Base-by-base conservation (phyloP, 1,140 invertebrate species). In the Psilanteris sp. region DNA sequence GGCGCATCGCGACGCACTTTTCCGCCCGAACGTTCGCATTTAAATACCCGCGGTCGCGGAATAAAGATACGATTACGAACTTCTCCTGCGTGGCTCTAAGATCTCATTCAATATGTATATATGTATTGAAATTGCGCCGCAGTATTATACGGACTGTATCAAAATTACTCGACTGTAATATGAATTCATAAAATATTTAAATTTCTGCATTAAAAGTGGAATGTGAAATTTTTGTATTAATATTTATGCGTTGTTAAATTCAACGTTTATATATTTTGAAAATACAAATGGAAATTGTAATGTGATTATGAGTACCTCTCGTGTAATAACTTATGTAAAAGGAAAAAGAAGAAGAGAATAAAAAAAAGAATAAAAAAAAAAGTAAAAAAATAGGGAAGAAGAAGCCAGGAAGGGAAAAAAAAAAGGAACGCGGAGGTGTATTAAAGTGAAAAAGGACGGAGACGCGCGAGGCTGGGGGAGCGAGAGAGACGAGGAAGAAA, bases 111-210 rank as follows among this genome's bases (percentile, higher is more conserved):
- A 64, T 57, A 64, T 64, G 50, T 62, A 73, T 73, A 59, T 57
- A 50, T 11, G 43, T 72, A 72, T 72, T 72, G 31, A 64, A 72
- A 72, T 72, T 72, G 43, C 44, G 18, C 34, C 29, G 32, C 43
- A 52, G 34, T 59, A 66, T 66, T 64, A 66, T 73, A 73, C 70
- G 37, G 52, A 24, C 32, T 57, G 59, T 50, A 73, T 66, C 52
- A 59, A 74, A 66, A 74, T 74, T 66, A 61, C 54, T 61, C 43
- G 41, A 18, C 68, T 54, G 61, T 55, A 73, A 73, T 66, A 50
- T 27, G 50, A 73, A 64, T 73, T 73, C 48, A 48, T 57, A 57
- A 64, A 62, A 20, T 64, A 73, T 64, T 73, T 57, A 64, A 73
- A 73, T 64, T 48, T 46, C 0, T 34, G 32, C 59, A 64, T 73